Evolutionary conservation across 2,888 invertebrate species (phyloP), one percentile per base, ranked within the genome.

Genomic region (Tipula vernalis): DNA sequence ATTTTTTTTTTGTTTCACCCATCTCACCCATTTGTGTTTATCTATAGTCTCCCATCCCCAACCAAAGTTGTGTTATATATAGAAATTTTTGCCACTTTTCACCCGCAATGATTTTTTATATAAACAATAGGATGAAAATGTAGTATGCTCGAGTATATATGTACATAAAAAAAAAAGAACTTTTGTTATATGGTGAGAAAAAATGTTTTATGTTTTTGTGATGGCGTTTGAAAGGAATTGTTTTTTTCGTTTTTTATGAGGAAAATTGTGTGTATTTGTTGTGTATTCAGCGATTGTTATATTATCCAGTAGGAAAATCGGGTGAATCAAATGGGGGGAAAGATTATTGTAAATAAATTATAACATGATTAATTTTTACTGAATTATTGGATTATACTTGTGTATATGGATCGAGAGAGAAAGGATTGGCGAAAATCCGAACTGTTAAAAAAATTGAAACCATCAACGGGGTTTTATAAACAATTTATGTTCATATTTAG

Each of bases 71-170:
- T 51, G 10, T 44, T 71, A 71, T 28, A 71, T 71, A 71, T 71
- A 71, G 71, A 71, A 8, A 71, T 71, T 71, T 71, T 71, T 71
- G 71, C 71, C 71, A 71, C 71, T 71, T 71, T 71, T 71, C 71
- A 71, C 71, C 71, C 71, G 71, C 71, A 71, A 71, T 71, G 71
- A 71, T 71, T 71, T 71, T 71, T 71, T 71, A 71, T 71, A 71
- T 71, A 71, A 71, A 71, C 71, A 71, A 71, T 71, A 71, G 71
- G 71, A 71, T 71, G 71, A 71, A 71, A 18, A 71, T 71, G 71
- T 71, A 71, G 71, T 71, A 71, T 71, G 28, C 28, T 28, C 28
- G 51, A 57, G 51, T 71, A 28, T 71, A 28, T 71, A 28, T 71
- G 13, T 71, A 71, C 10, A 71, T 28, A 71, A 10, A 71, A 28